Evolutionary conservation across 2,113 vertebrate genomes (phyloP), one percentile per base, ranked within the genome.

Genomic region (Hippolais icterina): DNA sequence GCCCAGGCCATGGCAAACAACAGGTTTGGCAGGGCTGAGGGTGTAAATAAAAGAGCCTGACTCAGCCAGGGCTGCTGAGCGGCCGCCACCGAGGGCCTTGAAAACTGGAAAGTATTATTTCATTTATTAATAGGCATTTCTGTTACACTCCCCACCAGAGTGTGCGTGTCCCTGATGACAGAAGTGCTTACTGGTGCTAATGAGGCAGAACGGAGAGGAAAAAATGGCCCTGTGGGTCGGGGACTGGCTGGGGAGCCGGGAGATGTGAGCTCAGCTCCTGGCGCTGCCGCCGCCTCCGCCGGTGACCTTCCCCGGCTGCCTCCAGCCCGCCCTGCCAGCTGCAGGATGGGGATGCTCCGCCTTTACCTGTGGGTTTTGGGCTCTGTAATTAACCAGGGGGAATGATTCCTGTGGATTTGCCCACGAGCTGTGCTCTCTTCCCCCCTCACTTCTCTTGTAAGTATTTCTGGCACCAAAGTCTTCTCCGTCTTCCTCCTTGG

Each of bases 91-190:
- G 63, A 86, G 71, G 88, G 92, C 88, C 83, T 92, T 86, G 83
- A 90, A 97, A 97, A 97, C 96, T 97, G 96, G 96, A 97, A 96
- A 97, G 92, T 96, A 94, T 96, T 97, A 97, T 96, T 95, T 96
- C 95, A 96, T 95, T 83, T 96, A 95, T 96, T 94, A 96, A 94
- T 83, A 97, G 96, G 90, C 95, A 94, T 95, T 94, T 86, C 77
- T 94, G 86, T 57, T 97, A 95, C 90, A 90, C 95, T 97, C 95
- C 95, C 96, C 95, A 94, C 95, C 95, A 86, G 96, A 95, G 95
- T 83, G 90, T 96, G 95, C 83, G 35, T 96, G 94, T 94, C 96
- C 94, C 96, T 80, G 95, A 94, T 97, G 96, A 96, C 96, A 97
- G 96, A 97, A 97, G 95, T 97, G 95, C 96, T 97, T 97, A 96